These are phyloP conservation scores for Enchytraeus crypticus DNA, from an alignment of 2,888 invertebrate genomes.

Conservation along the genomic window DNA sequence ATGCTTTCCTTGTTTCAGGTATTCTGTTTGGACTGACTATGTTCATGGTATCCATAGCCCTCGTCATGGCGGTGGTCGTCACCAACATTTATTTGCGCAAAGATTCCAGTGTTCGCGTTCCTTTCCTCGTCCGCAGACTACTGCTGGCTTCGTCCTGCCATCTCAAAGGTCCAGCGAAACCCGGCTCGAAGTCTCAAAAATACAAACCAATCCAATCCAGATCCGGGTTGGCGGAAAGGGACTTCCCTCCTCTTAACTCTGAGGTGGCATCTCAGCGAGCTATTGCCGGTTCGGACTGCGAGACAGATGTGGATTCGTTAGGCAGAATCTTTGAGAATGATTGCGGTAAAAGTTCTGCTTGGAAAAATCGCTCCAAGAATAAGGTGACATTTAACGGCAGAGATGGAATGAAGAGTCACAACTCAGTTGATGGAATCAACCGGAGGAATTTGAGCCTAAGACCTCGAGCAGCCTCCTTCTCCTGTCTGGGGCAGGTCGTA, in stretches of 20 bases:
- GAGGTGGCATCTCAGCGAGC: neutral
- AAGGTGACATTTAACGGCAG: neutral
- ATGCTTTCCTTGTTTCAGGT: conserved; percentile 13
- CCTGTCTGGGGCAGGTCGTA: too few relatives aligned
- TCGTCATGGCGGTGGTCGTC: conserved; percentile 26
- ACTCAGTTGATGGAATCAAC: neutral
- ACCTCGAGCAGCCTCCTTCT: neutral
- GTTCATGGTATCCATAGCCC: conserved; percentile 26
- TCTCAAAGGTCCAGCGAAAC: neutral
- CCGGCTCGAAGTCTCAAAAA: too few relatives aligned
- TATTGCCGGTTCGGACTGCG: neutral
- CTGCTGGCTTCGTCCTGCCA: conserved; percentile 1
- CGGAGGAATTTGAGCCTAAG: too few relatives aligned
- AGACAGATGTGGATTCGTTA: neutral
- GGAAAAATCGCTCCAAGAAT: neutral
- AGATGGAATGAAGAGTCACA: neutral
- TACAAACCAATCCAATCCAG: too few relatives aligned
- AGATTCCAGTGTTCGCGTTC: conserved; percentile 15
- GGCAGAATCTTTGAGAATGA: neutral
- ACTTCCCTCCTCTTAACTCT: neutral
- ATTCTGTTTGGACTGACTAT: conserved; percentile 24
- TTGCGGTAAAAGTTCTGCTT: too few relatives aligned
- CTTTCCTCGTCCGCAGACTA: conserved; percentile 9
- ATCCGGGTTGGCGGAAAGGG: too few relatives aligned
- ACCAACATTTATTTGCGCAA: conserved; percentile 24